Conservation (phyloP, 1,140 invertebrate species). For the Drosophila aff. region DNA sequence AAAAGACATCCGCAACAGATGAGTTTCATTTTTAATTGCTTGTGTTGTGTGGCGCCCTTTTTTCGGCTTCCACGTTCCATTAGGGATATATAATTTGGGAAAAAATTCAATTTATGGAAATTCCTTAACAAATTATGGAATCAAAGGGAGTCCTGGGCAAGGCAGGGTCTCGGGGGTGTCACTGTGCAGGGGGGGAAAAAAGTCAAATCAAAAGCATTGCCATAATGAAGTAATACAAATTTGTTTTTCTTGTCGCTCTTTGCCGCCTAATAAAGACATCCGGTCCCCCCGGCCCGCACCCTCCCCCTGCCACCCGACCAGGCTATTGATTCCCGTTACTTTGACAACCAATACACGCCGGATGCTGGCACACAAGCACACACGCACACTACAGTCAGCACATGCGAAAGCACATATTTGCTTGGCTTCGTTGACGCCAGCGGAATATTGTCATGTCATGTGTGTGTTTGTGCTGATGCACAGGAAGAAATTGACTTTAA, state of each 20-base stretch:
- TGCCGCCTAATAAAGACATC: constrained; percentile 72
- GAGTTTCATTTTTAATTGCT: constrained; percentile 52
- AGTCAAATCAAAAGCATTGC: constrained; percentile 67
- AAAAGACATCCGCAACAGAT: not conserved
- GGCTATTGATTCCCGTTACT: constrained; percentile 75
- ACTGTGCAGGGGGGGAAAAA: constrained; percentile 12
- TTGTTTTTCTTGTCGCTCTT: constrained; percentile 43
- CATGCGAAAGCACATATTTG: constrained; percentile 57
- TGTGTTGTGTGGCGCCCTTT: not conserved
- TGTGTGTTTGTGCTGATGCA: constrained; percentile 28
- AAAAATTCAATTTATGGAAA: constrained; percentile 55
- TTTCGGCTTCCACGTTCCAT: constrained; percentile 28
- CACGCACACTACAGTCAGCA: constrained; percentile 10
- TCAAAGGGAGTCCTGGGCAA: constrained; percentile 49
- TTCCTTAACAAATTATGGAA: constrained; percentile 62
- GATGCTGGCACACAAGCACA: constrained; percentile 63
- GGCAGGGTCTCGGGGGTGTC: not conserved
- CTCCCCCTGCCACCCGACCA: not conserved
- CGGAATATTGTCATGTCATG: constrained; percentile 44
- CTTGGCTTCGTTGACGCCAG: constrained; percentile 66
- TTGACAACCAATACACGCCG: constrained; percentile 70
- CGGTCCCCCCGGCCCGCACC: not conserved
- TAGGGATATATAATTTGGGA: constrained; percentile 43
- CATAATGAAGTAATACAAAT: constrained; percentile 78
- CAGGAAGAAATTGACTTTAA: not conserved